Evolutionary conservation across 2,113 vertebrate genomes (phyloP), one percentile per base, ranked within the genome.

Genomic region (Sarotherodon lohbergeri): DNA sequence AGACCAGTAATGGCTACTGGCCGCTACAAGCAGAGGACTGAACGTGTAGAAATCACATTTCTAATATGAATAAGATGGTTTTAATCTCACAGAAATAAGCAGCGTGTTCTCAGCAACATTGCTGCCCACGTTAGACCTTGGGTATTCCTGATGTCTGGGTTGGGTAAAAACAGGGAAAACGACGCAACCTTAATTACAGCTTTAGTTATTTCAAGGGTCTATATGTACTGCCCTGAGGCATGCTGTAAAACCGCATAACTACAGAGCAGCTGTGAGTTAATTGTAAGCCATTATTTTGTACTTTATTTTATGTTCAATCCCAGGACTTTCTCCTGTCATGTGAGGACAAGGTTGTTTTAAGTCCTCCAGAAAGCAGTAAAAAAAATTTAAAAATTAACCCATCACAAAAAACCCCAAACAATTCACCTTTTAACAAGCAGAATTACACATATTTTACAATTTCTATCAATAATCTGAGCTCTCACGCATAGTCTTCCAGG

Each of bases 211-310:
- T 93, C 90, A 91, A 84, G 94, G 91, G 88, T 90, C 88, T 82
- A 71, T 93, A 91, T 92, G 94, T 85, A 87, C 79, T 84, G 80
- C 88, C 92, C 94, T 16, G 76, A 94, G 92, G 94, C 93, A 87
- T 88, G 94, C 93, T 90, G 92, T 95, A 93, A 95, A 95, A 88
- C 93, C 94, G 93, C 93, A 90, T 92, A 94, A 96, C 84, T 95
- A 94, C 90, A 95, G 93, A 94, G 94, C 93, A 95, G 94, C 90
- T 87, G 87, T 71, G 63, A 94, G 73, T 84, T 95, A 95, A 96
- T 95, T 95, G 92, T 92, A 93, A 95, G 90, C 92, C 92, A 95
- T 96, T 93, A 95, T 95, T 96, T 95, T 94, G 92, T 93, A 92
- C 95, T 95, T 93, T 7, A 73, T 88, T 95, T 96, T 91, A 93